Conservation (phyloP, 2,888 invertebrate species). For the Nyleta sp. region DNA sequence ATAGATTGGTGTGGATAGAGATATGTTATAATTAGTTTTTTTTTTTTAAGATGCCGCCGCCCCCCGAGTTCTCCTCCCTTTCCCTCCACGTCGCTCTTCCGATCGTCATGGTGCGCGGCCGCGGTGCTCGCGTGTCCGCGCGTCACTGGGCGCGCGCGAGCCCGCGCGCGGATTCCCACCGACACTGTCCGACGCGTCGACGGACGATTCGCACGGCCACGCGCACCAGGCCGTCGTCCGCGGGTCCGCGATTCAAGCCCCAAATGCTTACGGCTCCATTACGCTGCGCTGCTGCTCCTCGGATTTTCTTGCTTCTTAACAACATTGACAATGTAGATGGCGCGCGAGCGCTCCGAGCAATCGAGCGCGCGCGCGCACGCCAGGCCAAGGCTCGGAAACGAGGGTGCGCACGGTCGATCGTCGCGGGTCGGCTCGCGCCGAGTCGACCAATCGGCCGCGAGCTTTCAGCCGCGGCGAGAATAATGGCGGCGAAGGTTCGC, state of each 20-base stretch:
- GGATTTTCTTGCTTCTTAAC: constrained; percentile 83
- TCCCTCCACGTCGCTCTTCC: constrained; percentile 70
- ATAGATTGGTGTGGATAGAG: too few relatives aligned
- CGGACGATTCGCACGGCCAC: constrained; percentile 12
- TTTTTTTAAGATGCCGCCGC: too few relatives aligned
- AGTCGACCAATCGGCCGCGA: too few relatives aligned
- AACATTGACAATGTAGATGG: constrained; percentile 93
- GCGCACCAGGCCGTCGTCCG: constrained; percentile 46
- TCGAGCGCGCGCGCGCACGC: constrained; percentile 71
- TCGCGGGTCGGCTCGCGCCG: too few relatives aligned
- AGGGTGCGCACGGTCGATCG: too few relatives aligned
- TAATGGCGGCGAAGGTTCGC: too few relatives aligned
- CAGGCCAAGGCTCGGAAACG: constrained; percentile 49
- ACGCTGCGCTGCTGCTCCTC: constrained; percentile 70
- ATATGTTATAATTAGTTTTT: too few relatives aligned
- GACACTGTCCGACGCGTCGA: neutral
- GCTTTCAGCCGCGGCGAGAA: too few relatives aligned
- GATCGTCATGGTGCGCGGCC: constrained; percentile 76
- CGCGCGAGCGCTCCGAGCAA: constrained; percentile 85
- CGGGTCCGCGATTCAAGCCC: constrained; percentile 28
- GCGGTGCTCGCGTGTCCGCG: constrained; percentile 66
- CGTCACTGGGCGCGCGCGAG: constrained; percentile 45
- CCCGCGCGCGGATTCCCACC: constrained; percentile 16
- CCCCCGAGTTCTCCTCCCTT: too few relatives aligned
- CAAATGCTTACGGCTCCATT: constrained; percentile 82